Conservation (phyloP, 2,797 vertebrate species). For the Natrix natrix region DNA sequence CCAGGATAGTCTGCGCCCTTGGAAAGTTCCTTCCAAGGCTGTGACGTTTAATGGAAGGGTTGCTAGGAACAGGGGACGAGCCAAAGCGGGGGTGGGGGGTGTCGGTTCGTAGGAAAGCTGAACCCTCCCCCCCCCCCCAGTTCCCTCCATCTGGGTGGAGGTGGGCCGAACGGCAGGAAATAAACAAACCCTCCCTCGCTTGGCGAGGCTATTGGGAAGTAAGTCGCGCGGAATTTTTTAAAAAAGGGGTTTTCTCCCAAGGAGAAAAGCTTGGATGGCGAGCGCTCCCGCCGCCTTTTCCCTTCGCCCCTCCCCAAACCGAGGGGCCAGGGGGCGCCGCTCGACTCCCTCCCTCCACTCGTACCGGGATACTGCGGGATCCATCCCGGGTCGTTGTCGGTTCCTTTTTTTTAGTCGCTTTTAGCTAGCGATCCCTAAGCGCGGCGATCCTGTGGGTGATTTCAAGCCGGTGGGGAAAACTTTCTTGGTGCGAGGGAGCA, state of each 20-base stretch:
- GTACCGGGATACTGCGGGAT: no score
- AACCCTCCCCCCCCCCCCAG: slow-evolving; percentile 50
- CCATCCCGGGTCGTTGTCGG: neutral
- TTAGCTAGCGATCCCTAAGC: neutral
- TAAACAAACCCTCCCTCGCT: slow-evolving; percentile 61
- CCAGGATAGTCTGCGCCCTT: slow-evolving; percentile 29
- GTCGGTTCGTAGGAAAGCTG: slow-evolving; percentile 10
- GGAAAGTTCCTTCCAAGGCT: slow-evolving; percentile 65
- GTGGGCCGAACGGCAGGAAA: slow-evolving; percentile 52
- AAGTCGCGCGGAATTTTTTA: neutral
- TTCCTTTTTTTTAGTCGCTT: neutral
- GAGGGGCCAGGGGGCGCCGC: no score
- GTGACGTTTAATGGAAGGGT: slow-evolving; percentile 72
- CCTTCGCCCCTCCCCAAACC: neutral
- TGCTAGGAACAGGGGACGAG: slow-evolving; percentile 67
- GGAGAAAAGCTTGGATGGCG: neutral
- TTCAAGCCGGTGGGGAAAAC: neutral
- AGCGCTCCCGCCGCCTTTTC: neutral
- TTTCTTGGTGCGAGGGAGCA: neutral
- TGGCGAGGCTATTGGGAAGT: neutral
- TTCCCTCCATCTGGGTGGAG: slow-evolving; percentile 38
- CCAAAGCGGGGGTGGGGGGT: neutral
- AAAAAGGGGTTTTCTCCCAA: no score
- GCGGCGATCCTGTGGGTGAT: neutral
- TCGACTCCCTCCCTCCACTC: no score